Evolutionary conservation across 2,113 vertebrate species (phyloP).

Genomic region (Carettochelys insculpta): DNA sequence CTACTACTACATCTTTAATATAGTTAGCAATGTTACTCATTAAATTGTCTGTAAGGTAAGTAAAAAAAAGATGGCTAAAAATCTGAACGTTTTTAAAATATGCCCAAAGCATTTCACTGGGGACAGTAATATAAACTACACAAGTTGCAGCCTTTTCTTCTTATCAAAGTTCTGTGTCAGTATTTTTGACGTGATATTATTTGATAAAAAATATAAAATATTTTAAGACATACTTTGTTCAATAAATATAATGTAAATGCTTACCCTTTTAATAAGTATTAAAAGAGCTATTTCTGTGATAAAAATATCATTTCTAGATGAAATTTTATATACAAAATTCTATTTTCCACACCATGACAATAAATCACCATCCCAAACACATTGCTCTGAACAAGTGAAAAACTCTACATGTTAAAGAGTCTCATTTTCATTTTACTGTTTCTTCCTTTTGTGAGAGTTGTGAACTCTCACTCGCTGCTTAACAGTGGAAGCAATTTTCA

Average conservation of each 20-base stretch:
- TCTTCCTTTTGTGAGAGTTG: conserved; percentile 73
- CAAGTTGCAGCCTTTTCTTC: conserved; percentile 1
- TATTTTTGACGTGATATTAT: neutral
- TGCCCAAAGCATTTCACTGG: conserved; percentile 1
- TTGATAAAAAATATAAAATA: neutral
- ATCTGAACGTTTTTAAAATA: conserved; percentile 37
- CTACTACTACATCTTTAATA: conserved; percentile 60
- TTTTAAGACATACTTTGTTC: conserved; percentile 7
- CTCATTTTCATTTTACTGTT: conserved; percentile 42
- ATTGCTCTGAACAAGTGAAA: neutral
- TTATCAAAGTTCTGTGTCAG: neutral
- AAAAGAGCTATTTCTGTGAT: too few relatives aligned
- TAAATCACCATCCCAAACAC: neutral
- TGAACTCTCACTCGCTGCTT: conserved; percentile 85
- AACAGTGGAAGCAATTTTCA: conserved; percentile 85
- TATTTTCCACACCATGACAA: neutral
- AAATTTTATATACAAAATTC: neutral
- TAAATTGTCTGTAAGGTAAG: conserved; percentile 41
- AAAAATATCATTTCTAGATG: neutral
- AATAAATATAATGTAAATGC: neutral
- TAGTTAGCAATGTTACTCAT: conserved; percentile 53
- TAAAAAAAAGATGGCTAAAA: conserved; percentile 29
- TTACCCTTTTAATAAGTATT: conserved; percentile 36
- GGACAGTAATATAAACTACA: conserved; percentile 29
- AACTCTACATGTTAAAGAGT: neutral